These are phyloP conservation scores for Carettochelys insculpta DNA, from an alignment of 2,113 vertebrate genomes.

Conservation along the genomic window DNA sequence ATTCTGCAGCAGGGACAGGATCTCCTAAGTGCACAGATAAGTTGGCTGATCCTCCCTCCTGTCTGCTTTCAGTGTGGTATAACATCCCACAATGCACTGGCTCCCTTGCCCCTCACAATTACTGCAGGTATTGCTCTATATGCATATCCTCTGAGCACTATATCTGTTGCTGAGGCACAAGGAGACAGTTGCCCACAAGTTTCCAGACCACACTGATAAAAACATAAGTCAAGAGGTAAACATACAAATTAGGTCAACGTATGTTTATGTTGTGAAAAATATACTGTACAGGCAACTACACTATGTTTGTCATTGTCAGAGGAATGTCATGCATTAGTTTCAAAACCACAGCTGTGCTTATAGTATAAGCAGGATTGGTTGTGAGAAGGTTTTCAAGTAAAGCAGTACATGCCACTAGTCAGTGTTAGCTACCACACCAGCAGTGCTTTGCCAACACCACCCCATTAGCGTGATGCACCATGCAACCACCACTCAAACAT, in stretches of 20 bases:
- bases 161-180: neutral
- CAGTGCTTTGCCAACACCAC: neutral
- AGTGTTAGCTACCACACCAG: neutral
- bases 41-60: neutral
- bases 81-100: neutral
- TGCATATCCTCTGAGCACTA: neutral
- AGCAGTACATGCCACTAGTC: neutral
- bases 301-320: neutral
- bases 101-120: neutral
- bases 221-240: slow-evolving; percentile 1
- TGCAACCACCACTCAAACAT: neutral
- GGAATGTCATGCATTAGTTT: neutral
- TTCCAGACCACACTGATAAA: slow-evolving; percentile 22
- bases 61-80: neutral
- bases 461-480: neutral
- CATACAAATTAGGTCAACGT: slow-evolving; percentile 23
- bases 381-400: neutral
- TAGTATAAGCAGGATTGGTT: neutral
- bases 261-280: slow-evolving; percentile 16
- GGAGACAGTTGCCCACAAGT: neutral
- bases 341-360: slow-evolving; percentile 35
- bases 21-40: neutral
- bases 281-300: slow-evolving; percentile 12
- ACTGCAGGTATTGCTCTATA: accelerated
- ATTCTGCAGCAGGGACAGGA: neutral